Evolutionary conservation across 2,797 vertebrate species (phyloP), one percentile per base, ranked within the genome.

Genomic region (Petrocephalus schoutedeni): DNA sequence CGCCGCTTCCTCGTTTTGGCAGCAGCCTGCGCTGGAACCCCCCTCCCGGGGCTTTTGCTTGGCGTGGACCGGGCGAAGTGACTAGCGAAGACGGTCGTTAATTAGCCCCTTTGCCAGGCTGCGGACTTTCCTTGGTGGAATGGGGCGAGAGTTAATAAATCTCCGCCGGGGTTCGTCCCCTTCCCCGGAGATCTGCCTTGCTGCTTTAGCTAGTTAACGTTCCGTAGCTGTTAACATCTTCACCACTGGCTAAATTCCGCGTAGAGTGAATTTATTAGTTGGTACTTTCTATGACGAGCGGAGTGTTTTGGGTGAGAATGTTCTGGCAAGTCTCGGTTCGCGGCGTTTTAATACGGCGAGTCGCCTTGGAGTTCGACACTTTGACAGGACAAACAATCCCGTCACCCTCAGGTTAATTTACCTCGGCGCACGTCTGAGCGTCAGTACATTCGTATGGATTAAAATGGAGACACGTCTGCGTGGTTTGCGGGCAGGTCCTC

Each of bases 1-100:
- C 80, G n/a, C 49, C 45, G 80, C 80, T 54, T 83, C 80, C 80
- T 83, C 28, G 80, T 83, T 83, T 45, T 54, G 51, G 80, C 80
- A 51, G 71, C 32, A 45, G 36, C 16, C 36, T 77, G 16, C 6
- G 32, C 36, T 77, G 71, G 71, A 41, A 12, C 36, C 23, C 28
- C 71, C 71, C 32, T 45, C 28, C 28, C 28, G 71, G 36, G 71
- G 71, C 36, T 41, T 77, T 77, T 77, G 32, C 71, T 77, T 45
- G 71, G 71, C 71, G 16, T 77, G 16, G 71, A 77, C 36, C 71
- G 36, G 14, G 32, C 71, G 1, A 77, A 77, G 36, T 77, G 21
- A n/a, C 71, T 36, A 45, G 16, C 14, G 32, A 36, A 77, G 32
- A 45, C 32, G 14, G 71, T 45, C 32, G 28, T 36, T 77, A 36